Evolutionary conservation across 2,113 vertebrate genomes (phyloP).

Genomic region (Cyanoliseus patagonus): DNA sequence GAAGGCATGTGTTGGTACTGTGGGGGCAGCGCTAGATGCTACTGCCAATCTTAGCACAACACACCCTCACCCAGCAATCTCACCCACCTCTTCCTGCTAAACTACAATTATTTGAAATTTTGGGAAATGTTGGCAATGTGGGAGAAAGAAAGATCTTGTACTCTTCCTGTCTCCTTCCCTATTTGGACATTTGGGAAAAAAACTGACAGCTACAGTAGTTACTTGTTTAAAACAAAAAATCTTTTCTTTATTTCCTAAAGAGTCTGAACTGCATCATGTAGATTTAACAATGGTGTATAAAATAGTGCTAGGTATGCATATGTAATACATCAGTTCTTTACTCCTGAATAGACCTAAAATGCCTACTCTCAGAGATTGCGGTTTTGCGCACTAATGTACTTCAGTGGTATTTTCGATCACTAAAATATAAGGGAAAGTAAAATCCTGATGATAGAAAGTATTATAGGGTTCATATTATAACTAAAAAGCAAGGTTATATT

Average conservation of each 20-base stretch:
- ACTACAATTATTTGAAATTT: background rate
- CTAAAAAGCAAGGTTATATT: background rate
- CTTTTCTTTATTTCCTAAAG: background rate
- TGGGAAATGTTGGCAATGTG: background rate
- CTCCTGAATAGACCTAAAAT: background rate
- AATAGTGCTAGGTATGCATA: background rate
- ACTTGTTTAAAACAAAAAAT: background rate
- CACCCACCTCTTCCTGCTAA: background rate
- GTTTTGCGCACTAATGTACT: background rate
- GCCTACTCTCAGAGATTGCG: background rate
- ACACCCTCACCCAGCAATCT: background rate
- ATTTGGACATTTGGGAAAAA: background rate
- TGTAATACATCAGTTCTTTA: background rate
- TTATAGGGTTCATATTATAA: background rate
- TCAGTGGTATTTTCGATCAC: background rate
- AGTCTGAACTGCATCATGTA: background rate
- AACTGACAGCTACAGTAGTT: background rate
- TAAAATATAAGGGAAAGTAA: background rate
- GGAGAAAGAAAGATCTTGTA: background rate
- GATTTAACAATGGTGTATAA: background rate
- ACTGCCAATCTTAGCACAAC: background rate
- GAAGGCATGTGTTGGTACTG: fast-evolving
- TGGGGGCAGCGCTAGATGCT: background rate
- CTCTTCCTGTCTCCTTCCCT: background rate
- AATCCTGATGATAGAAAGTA: background rate